Evolutionary conservation across 2,113 vertebrate species (phyloP), one percentile per base, ranked within the genome.

Genomic region (Sinocyclocheilus grahami): DNA sequence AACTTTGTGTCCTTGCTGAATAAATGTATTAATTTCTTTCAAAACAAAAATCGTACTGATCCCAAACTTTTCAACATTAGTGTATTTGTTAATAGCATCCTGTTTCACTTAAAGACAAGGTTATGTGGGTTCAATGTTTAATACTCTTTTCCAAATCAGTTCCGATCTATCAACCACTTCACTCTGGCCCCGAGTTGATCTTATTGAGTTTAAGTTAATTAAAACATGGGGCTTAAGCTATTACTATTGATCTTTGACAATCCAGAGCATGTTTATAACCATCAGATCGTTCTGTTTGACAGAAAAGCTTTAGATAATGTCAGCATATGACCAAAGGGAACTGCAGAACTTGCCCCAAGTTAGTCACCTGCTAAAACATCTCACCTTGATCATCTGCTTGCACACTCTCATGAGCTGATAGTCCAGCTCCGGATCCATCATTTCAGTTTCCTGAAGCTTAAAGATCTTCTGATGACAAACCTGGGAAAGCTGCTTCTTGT

Each of bases 371-470:
- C 24, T 33, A 14, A 53, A 33, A 14, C 5, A 2, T 0, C 78
- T 85, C 37, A 97, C 96, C 96, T 97, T 97, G 83, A 97, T 97
- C 96, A 97, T 97, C 88, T 97, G 96, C 84, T 97, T 97, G 90
- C 96, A 97, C 81, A 97, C 96, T 72, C 96, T 93, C 96, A 97
- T 97, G 20, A 97, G 96, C 0, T 96, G 97, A 16, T 97, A 97
- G 90, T 97, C 96, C 74, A 97, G 87, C 46, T 97, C 96, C 1
- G 96, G 96, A 81, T 97, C 96, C 96, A 96, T 96, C 96, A 97
- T 97, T 86, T 97, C 96, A 0, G 94, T 95, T 91, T 97, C 96
- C 87, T 97, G 96, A 12, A 97, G 95, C 88, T 96, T 97, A 86
- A 97, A 97, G 79, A 97, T 94, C 65, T 96, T 97, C 90, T 97